These are phyloP conservation scores for Alcedo quadribrachys DNA, from an alignment of 2,797 vertebrate genomes.

Conservation along the genomic window DNA sequence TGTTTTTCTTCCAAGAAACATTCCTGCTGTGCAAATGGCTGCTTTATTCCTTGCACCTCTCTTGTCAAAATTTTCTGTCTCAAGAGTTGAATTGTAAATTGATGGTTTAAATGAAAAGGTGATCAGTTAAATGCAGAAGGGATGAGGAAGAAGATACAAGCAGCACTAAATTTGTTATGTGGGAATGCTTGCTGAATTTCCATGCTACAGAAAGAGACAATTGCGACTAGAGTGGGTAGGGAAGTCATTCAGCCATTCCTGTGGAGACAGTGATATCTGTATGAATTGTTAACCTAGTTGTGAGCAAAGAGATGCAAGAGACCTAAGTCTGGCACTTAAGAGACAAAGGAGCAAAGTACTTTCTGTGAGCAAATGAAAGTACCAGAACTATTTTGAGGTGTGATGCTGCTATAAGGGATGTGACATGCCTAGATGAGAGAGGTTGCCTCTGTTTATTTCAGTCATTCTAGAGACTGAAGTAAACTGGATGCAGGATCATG, in stretches of 20 bases:
- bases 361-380: neutral
- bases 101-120: neutral
- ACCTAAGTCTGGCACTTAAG: neutral
- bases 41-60: neutral
- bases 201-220: neutral
- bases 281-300: neutral
- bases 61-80: neutral
- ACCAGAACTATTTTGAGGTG: neutral
- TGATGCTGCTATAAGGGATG: neutral
- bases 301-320: neutral
- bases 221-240: neutral
- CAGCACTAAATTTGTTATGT: neutral
- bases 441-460: neutral
- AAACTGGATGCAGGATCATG: neutral
- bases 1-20: neutral
- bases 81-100: neutral
- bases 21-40: neutral
- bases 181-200: neutral
- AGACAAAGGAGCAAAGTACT: neutral
- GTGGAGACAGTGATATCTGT: accelerated
- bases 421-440: neutral
- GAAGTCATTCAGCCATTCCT: neutral
- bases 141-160: neutral
- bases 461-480: neutral
- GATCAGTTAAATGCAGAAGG: neutral